Percentiles rank a stretch among this genome's conserved stretches.
Evolutionary conservation across 2,888 invertebrate species (phyloP).

Genomic region (Hydraecia micacea): DNA sequence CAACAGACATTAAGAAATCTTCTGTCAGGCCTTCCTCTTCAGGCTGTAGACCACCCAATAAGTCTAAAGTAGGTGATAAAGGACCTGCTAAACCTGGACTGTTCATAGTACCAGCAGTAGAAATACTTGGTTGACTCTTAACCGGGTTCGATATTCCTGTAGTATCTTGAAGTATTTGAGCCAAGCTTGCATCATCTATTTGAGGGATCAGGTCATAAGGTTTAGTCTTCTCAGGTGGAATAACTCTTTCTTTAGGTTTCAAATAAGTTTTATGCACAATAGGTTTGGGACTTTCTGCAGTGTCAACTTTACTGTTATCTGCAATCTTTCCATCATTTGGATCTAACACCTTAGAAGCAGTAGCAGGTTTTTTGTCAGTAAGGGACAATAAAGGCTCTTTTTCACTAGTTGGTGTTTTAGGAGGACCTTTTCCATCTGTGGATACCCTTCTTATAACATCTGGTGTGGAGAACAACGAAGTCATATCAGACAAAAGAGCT

Average conservation of each 20-base stretch:
- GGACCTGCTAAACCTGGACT: slow-evolving; percentile 89
- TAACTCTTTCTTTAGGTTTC: slow-evolving; percentile 75
- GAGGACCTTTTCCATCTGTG: slow-evolving; percentile 85
- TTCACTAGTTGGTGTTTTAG: slow-evolving; percentile 80
- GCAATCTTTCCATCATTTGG: slow-evolving; percentile 64
- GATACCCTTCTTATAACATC: slow-evolving; percentile 94
- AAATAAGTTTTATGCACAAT: slow-evolving; percentile 74
- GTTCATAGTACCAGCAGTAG: slow-evolving; percentile 81
- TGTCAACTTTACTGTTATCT: slow-evolving; percentile 66
- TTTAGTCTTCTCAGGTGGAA: slow-evolving; percentile 78
- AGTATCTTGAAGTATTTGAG: slow-evolving; percentile 87
- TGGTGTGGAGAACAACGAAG: slow-evolving; percentile 94
- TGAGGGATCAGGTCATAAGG: slow-evolving; percentile 85
- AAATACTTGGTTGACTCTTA: slow-evolving; percentile 79
- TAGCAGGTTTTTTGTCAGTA: slow-evolving; percentile 70
- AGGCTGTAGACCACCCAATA: slow-evolving; percentile 91
- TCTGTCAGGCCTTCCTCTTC: slow-evolving; percentile 92
- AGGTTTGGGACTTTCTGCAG: slow-evolving; percentile 71
- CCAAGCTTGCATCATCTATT: slow-evolving; percentile 87
- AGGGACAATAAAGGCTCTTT: slow-evolving; percentile 78
- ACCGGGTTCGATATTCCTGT: slow-evolving; percentile 75
- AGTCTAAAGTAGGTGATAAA: slow-evolving; percentile 90
- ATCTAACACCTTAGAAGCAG: slow-evolving; percentile 63
- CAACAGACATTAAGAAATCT: slow-evolving; percentile 93
- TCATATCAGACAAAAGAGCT: slow-evolving; percentile 90